Evolutionary conservation across 2,797 vertebrate species (phyloP).

Genomic region (Loris lydekkerianus): DNA sequence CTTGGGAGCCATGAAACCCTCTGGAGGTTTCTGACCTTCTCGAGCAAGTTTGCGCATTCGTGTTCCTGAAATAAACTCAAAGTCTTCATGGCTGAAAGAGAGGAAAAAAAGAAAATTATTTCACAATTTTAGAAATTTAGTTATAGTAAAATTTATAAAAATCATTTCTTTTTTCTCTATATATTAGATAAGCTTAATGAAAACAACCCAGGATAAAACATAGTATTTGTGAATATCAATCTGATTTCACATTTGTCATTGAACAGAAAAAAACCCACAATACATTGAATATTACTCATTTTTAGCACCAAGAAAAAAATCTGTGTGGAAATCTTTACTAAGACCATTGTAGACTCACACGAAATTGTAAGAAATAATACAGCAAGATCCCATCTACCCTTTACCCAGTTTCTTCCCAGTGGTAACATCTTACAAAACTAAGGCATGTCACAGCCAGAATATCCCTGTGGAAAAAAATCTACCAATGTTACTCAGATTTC

Average conservation of each 20-base stretch:
- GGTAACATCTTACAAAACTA: not conserved
- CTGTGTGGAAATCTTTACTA: not conserved
- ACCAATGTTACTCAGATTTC: not conserved
- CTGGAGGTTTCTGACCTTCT: conserved; percentile 96
- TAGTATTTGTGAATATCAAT: not conserved
- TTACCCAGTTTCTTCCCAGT: not conserved
- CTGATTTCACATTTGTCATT: conserved; percentile 49
- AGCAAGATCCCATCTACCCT: not conserved
- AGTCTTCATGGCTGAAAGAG: conserved; percentile 94
- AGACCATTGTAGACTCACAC: not conserved
- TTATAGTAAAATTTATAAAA: not conserved
- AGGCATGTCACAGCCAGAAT: not conserved
- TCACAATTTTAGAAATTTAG: not conserved
- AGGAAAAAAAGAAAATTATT: not conserved
- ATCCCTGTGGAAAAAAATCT: not conserved
- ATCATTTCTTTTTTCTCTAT: conserved; percentile 16
- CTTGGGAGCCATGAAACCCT: conserved; percentile 98
- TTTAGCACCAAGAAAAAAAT: conserved; percentile 2
- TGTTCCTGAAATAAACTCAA: conserved; percentile 99
- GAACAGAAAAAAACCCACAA: conserved; percentile 24
- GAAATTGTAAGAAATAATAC: not conserved
- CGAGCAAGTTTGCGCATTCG: conserved; percentile 98
- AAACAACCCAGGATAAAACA: not conserved
- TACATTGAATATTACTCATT: not conserved
- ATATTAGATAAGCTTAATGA: not conserved